Percentiles rank a stretch among this genome's conserved stretches.
Evolutionary conservation across 2,888 invertebrate species (phyloP).

Genomic region (Zhuqinia jingwanae): DNA sequence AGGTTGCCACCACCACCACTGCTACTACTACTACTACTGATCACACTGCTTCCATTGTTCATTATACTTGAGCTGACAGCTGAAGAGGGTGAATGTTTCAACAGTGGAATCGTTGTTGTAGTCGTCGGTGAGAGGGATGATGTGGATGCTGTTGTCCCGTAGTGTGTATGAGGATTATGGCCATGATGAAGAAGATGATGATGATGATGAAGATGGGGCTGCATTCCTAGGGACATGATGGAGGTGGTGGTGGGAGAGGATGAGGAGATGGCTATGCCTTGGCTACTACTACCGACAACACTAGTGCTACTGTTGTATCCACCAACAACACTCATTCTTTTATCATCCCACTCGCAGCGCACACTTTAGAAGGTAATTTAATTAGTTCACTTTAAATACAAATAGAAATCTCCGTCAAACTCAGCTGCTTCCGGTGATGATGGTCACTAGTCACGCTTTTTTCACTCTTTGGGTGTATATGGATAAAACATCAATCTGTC

Average conservation of each 20-base stretch:
- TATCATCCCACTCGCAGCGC: neutral
- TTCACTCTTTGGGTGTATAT: neutral
- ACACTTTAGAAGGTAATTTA: conserved; percentile 29
- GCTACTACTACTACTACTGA: conserved; percentile 35
- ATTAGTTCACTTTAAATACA: conserved; percentile 35
- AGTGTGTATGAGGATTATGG: neutral
- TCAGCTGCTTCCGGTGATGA: conserved; percentile 44
- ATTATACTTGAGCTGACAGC: conserved; percentile 20
- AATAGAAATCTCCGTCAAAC: neutral
- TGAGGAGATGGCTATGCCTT: conserved; percentile 8
- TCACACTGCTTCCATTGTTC: conserved; percentile 32
- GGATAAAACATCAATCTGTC: conserved; percentile 51
- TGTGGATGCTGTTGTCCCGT: neutral
- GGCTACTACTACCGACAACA: neutral
- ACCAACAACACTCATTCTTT: conserved; percentile 52
- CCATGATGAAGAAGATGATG: neutral
- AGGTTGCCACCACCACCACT: neutral
- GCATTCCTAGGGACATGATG: neutral
- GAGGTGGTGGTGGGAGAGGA: conserved; percentile 11
- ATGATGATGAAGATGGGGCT: conserved; percentile 2
- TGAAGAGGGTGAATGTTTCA: conserved; percentile 42
- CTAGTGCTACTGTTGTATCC: conserved; percentile 10
- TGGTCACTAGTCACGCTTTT: conserved; percentile 36
- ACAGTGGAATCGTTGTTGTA: conserved; percentile 24
- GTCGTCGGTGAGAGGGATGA: conserved; percentile 21